phyloP scores from a whole-genome alignment of 2,888 invertebrate species.

The Oxytorus armatus region DNA sequence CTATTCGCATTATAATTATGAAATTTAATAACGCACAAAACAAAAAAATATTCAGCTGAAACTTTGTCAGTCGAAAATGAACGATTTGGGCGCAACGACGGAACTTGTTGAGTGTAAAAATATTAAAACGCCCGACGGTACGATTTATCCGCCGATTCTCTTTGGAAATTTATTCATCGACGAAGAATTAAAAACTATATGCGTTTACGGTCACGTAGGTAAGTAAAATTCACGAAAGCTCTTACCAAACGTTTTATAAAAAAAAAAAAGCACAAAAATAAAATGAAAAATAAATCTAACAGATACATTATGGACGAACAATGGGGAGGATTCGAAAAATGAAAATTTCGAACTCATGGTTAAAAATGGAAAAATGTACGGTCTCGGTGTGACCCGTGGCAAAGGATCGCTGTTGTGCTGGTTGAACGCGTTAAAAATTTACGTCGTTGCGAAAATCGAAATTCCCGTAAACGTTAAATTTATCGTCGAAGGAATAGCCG shows the following conservation, averaged over 20 bases:
- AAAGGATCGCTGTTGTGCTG: conserved; percentile 72
- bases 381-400: conserved; percentile 69
- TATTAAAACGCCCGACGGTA: conserved; percentile 28
- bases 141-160: conserved; percentile 70
- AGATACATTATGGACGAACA: conserved; percentile 62
- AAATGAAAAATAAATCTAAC: neutral
- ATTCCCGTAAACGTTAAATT: conserved; percentile 74
- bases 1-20: too few species aligned
- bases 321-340: conserved; percentile 7
- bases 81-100: conserved; percentile 66
- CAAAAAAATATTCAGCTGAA: conserved; percentile 61
- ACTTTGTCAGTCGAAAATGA: conserved; percentile 69
- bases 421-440: conserved; percentile 72
- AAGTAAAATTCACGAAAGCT: conserved; percentile 27
- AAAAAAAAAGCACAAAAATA: neutral
- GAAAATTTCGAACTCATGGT: conserved; percentile 63
- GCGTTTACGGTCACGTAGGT: conserved; percentile 74
- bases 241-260: too few species aligned
- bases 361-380: conserved; percentile 69
- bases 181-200: conserved; percentile 71
- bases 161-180: conserved; percentile 70
- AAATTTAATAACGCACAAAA: too few species aligned
- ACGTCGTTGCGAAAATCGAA: conserved; percentile 63
- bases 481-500: conserved; percentile 72
- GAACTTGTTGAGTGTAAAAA: conserved; percentile 67